Evolutionary conservation across 2,888 invertebrate species (phyloP), one percentile per base, ranked within the genome.

Genomic region (Tenthredo mesomela): DNA sequence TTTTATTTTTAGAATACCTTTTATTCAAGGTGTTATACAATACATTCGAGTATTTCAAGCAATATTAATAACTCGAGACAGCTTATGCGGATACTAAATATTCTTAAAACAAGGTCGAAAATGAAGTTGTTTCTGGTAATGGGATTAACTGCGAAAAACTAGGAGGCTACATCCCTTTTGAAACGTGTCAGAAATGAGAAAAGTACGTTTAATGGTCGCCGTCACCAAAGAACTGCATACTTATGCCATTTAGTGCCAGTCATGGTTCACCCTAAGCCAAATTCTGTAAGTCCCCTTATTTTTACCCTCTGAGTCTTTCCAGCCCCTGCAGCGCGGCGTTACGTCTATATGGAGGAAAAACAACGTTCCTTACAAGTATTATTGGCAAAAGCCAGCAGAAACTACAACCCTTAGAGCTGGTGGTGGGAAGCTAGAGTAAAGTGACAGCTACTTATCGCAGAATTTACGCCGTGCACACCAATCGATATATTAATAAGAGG

Each of bases 401-500:
- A 40, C 61, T 80, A 80, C 21, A 61, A 37, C 80, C 58, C 80
- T 80, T 40, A 29, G n/a, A 80, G 61, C 78, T 21, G 40, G 12
- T 37, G 58, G 78, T 18, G 10, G 47, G 25, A 43, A 21, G 18
- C 18, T 18, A 5, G 78, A 61, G 37, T 50, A 21, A 50, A 78
- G 78, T 78, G 78, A 58, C 78, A 78, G 58, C 58, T 58, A 58
- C 78, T 78, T 78, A 58, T 78, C 78, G 25, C 40, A 12, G 61
- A 61, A 80, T 80, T 80, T 61, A 80, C 58, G 58, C 37, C 37
- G 61, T 61, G 80, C 78, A 78, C 78, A 78, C 37, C 78, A 7
- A 54, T 58, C 58, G 78, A 78, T 58, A 78, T 80, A 80, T 40
- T 61, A 61, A 80, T 80, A 80, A 80, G 58, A 50, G 21, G 61